Evolutionary conservation across 2,888 invertebrate species (phyloP).

Genomic region (Blastobasis adustella): DNA sequence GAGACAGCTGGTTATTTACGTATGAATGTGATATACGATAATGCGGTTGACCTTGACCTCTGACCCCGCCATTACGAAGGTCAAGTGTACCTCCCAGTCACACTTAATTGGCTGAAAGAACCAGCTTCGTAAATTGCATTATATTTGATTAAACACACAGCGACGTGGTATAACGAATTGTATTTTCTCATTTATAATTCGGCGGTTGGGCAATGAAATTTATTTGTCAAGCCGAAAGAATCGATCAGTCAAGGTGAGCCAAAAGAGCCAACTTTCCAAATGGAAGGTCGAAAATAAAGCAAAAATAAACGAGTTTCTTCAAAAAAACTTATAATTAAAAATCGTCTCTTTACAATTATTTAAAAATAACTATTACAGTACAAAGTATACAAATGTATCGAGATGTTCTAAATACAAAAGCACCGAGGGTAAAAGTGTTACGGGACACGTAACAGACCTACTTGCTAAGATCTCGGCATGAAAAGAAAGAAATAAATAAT

Average conservation of each 20-base stretch:
- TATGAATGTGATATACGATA: too few relatives aligned
- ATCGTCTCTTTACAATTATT: slow-evolving; percentile 26
- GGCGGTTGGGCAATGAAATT: slow-evolving; percentile 3
- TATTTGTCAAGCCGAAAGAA: slow-evolving; percentile 38
- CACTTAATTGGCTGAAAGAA: too few relatives aligned
- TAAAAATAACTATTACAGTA: slow-evolving; percentile 1
- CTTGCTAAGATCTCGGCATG: slow-evolving; percentile 14
- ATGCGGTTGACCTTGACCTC: too few relatives aligned
- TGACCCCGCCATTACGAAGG: too few relatives aligned
- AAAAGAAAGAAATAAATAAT: slow-evolving; percentile 24
- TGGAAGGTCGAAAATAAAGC: slow-evolving; percentile 39
- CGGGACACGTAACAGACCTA: not conserved
- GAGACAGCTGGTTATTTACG: too few relatives aligned
- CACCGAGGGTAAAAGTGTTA: not conserved
- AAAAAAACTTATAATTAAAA: slow-evolving; percentile 47
- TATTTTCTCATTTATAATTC: too few relatives aligned
- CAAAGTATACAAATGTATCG: not conserved
- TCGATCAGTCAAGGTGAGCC: slow-evolving; percentile 47
- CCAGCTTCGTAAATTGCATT: too few relatives aligned
- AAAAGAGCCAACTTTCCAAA: slow-evolving; percentile 49
- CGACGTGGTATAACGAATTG: too few relatives aligned
- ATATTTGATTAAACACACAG: too few relatives aligned
- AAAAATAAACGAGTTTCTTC: slow-evolving; percentile 34
- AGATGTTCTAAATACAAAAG: too few relatives aligned
- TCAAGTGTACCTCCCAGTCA: too few relatives aligned